phyloP scores from a whole-genome alignment of 1,140 invertebrate species.

The Pseudomyrmex pallidus region DNA sequence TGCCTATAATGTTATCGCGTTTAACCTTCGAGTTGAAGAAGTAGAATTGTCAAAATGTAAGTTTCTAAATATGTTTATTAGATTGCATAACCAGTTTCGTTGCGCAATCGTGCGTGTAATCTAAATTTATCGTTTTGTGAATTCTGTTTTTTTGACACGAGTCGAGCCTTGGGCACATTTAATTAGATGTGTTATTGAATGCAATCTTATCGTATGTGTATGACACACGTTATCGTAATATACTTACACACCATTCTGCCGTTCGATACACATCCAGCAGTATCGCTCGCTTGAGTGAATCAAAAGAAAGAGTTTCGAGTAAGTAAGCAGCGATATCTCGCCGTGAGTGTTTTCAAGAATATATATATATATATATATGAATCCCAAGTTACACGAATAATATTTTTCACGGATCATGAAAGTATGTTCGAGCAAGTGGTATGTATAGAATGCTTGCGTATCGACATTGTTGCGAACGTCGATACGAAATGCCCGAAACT shows the following conservation, averaged over 20 bases:
- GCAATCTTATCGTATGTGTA: background rate
- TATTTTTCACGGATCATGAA: background rate
- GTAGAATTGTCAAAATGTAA: conserved; percentile 13
- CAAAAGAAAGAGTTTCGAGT: conserved; percentile 31
- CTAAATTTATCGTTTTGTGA: conserved; percentile 4
- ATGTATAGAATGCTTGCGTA: background rate
- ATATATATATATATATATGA: background rate
- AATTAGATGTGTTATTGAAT: background rate
- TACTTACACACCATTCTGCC: conserved; percentile 20
- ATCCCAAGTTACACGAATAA: too few species aligned
- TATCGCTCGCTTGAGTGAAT: conserved; percentile 38
- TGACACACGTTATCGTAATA: conserved; percentile 1
- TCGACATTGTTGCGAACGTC: conserved; percentile 19
- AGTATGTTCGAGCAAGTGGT: conserved; percentile 23
- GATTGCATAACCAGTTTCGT: background rate
- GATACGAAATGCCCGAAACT: conserved; percentile 17
- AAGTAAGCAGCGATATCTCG: background rate
- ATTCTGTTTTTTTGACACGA: background rate
- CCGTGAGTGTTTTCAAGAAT: background rate
- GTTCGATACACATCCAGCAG: conserved; percentile 23
- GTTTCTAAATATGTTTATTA: background rate
- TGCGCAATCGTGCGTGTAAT: background rate
- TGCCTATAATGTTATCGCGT: conserved; percentile 19
- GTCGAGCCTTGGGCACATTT: background rate
- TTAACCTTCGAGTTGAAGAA: background rate